Conservation (phyloP, 1,140 invertebrate species). For the Drusus annulatus region DNA sequence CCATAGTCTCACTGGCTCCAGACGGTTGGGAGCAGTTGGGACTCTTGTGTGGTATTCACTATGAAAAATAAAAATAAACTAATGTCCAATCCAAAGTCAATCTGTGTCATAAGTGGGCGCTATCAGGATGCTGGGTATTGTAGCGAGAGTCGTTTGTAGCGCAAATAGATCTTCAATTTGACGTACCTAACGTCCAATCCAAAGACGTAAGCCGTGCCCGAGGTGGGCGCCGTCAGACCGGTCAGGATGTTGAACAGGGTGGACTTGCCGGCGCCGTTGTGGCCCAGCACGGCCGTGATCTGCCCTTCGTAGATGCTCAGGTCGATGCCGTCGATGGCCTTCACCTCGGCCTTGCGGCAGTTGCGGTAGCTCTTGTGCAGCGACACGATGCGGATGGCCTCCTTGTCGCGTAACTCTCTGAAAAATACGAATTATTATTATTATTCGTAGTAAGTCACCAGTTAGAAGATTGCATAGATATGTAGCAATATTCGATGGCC, state of each 20-base stretch:
- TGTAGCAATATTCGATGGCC: too few species aligned
- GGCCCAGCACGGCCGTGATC: slow-evolving; percentile 88
- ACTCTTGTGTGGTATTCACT: too few species aligned
- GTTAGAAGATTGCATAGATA: too few species aligned
- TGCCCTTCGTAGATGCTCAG: slow-evolving; percentile 86
- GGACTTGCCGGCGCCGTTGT: slow-evolving; percentile 92
- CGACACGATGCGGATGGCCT: slow-evolving; percentile 83
- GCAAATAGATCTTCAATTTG: too few species aligned
- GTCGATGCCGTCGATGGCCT: slow-evolving; percentile 77
- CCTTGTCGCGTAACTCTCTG: slow-evolving; percentile 79
- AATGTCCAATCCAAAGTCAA: too few species aligned
- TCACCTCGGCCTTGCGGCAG: slow-evolving; percentile 71
- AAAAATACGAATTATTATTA: background rate
- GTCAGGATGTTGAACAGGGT: slow-evolving; percentile 90
- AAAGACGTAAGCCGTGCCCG: slow-evolving; percentile 84
- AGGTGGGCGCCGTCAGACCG: slow-evolving; percentile 81
- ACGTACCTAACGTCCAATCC: slow-evolving; percentile 79
- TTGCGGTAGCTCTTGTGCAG: slow-evolving; percentile 81
- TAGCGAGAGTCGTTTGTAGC: too few species aligned
- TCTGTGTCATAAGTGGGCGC: too few species aligned
- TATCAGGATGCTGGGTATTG: too few species aligned
- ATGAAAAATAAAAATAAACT: too few species aligned
- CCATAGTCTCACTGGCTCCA: too few species aligned
- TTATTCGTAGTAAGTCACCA: too few species aligned
- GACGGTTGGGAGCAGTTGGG: too few species aligned